Evolutionary conservation across 2,888 invertebrate genomes (phyloP).

Genomic region (Nephrotoma appendiculata): DNA sequence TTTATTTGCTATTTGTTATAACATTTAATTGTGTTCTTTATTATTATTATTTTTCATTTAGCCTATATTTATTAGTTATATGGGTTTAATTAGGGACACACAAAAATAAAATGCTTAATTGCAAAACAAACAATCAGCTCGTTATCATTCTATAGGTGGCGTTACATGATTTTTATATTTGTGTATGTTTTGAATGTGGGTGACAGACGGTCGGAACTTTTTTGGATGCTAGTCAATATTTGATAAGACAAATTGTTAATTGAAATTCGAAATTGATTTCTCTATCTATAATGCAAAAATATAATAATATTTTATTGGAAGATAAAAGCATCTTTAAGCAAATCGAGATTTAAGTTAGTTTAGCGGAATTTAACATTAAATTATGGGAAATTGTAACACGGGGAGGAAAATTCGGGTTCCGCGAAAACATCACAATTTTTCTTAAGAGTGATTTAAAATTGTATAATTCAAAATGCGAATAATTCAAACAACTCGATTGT

Average conservation of each 20-base stretch:
- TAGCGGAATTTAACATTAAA: too few relatives aligned
- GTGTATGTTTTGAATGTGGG: background rate
- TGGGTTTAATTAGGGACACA: background rate
- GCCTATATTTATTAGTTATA: background rate
- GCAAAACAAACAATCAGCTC: background rate
- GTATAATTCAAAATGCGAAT: too few relatives aligned
- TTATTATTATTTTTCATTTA: background rate
- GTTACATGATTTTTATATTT: background rate
- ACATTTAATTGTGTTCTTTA: background rate
- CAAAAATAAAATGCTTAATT: background rate
- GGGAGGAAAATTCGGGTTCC: too few relatives aligned
- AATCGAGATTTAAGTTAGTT: too few relatives aligned
- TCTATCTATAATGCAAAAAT: too few relatives aligned
- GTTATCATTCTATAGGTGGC: background rate
- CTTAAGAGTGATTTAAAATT: too few relatives aligned
- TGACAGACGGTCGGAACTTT: background rate
- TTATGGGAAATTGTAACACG: too few relatives aligned
- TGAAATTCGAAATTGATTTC: background rate
- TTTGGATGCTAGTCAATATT: background rate
- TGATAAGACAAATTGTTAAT: background rate
- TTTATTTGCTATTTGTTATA: background rate
- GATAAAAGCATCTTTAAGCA: too few relatives aligned
- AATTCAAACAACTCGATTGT: too few relatives aligned
- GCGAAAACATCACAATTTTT: too few relatives aligned
- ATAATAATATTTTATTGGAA: too few relatives aligned